A percentile compares a stretch with the other conserved stretches of the same genome.
Evolutionary conservation across 2,888 invertebrate species (phyloP).

Genomic region (Lochmaea crataegi): DNA sequence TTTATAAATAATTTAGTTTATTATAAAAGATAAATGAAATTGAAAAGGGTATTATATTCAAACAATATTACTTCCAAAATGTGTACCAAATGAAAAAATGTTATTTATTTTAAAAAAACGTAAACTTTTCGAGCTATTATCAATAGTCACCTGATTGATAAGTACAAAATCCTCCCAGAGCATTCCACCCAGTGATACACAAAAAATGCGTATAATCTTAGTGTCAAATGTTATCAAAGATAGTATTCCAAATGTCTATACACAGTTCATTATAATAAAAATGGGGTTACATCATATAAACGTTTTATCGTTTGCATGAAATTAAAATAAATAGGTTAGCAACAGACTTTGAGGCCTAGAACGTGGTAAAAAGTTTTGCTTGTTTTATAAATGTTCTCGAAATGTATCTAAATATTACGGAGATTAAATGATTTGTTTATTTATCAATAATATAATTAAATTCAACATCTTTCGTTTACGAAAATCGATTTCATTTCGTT

Average conservation of each 20-base stretch:
- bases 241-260: background rate
- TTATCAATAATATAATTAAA: background rate
- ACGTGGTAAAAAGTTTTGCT: background rate
- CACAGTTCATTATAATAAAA: background rate
- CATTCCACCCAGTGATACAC: conserved; percentile 1
- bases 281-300: conserved; percentile 2
- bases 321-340: background rate
- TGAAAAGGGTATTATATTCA: too few species aligned
- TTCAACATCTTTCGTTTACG: background rate
- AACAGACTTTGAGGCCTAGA: background rate
- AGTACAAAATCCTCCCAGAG: conserved; percentile 7
- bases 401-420: background rate
- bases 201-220: background rate
- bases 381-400: background rate
- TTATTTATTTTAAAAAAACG: background rate
- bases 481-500: background rate
- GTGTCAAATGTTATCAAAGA: conserved; percentile 22
- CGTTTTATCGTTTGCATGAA: background rate
- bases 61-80: too few species aligned
- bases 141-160: background rate
- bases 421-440: background rate
- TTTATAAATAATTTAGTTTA: too few species aligned
- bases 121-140: background rate
- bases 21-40: too few species aligned
- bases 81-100: too few species aligned